Evolutionary conservation across 2,113 vertebrate species (phyloP).

Genomic region (cattle (Bos taurus)): ARS-UCD2.0 NC_037342.1:37172501-37173000

Average conservation of each 20-base stretch:
- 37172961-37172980: conserved; percentile 72
- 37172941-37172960: conserved; percentile 69
- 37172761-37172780: conserved; percentile 65
- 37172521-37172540: not conserved
- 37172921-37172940: conserved; percentile 63
- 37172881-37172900: conserved; percentile 58
- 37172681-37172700: not conserved
- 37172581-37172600: not conserved
- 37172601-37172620: not conserved
- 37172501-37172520: not conserved
- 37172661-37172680: not conserved
- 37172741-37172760: conserved; percentile 68
- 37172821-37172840: conserved; percentile 76
- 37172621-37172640: not conserved
- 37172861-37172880: conserved; percentile 57
- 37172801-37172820: conserved; percentile 69
- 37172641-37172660: not conserved
- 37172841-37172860: conserved; percentile 73
- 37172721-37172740: conserved; percentile 53
- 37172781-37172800: conserved; percentile 61
- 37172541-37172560: not conserved
- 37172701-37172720: conserved; percentile 24
- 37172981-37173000: conserved; percentile 58
- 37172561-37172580: not conserved
- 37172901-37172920: conserved; percentile 63